phyloP scores from a whole-genome alignment of 2,888 invertebrate genomes.

The Psylliodes chrysocephalus region DNA sequence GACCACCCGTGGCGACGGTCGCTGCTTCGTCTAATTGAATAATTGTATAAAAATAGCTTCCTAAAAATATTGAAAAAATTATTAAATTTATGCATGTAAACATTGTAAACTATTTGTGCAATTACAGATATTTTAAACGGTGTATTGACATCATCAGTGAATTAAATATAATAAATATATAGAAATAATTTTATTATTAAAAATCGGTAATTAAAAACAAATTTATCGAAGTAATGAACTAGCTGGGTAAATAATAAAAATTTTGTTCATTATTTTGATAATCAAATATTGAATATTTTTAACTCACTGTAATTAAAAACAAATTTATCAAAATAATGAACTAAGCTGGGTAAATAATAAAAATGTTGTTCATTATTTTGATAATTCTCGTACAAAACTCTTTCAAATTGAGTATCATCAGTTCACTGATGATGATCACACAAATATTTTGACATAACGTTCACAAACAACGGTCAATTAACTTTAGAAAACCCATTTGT shows the following conservation, averaged over 20 bases:
- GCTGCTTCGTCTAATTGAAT: too few relatives aligned
- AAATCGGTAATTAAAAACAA: too few relatives aligned
- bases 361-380: slow-evolving; percentile 8
- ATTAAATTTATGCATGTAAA: slow-evolving; percentile 1
- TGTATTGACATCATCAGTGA: not conserved
- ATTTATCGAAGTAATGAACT: not conserved
- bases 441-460: slow-evolving; percentile 13
- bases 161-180: too few relatives aligned
- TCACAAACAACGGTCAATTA: slow-evolving; percentile 28
- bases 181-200: too few relatives aligned
- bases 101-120: slow-evolving; percentile 5
- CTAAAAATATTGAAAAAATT: not conserved
- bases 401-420: too few relatives aligned
- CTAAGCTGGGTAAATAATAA: slow-evolving; percentile 6
- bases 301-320: too few relatives aligned
- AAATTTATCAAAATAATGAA: not conserved
- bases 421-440: slow-evolving; percentile 10
- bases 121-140: not conserved
- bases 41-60: not conserved
- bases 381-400: too few relatives aligned
- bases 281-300: not conserved
- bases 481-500: slow-evolving; percentile 14
- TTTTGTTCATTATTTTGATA: slow-evolving; percentile 6
- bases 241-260: slow-evolving; percentile 5
- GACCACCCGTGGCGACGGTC: too few relatives aligned